phyloP scores from a whole-genome alignment of 2,113 vertebrate species.

The Campylomormyrus numenius region DNA sequence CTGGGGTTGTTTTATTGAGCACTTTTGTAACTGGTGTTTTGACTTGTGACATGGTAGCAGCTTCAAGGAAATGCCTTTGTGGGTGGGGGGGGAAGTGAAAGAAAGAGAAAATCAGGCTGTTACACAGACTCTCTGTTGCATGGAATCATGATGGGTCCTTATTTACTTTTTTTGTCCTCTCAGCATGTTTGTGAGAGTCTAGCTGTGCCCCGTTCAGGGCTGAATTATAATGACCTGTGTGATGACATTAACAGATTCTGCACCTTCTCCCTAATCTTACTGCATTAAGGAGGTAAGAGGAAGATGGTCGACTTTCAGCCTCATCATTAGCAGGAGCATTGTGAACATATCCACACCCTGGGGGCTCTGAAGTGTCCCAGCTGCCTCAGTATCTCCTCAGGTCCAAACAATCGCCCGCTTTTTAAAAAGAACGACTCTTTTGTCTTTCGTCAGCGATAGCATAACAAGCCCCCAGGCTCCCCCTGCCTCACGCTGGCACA shows the following conservation, averaged over 20 bases:
- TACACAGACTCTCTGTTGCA: not conserved
- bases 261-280: not conserved
- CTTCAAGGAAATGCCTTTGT: slow-evolving; percentile 26
- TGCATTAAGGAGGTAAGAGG: not conserved
- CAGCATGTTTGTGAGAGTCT: not conserved
- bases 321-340: not conserved
- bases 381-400: slow-evolving; percentile 22
- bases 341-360: slow-evolving; percentile 12
- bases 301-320: not conserved
- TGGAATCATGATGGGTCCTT: not conserved
- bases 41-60: slow-evolving; percentile 63
- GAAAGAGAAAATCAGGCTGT: not conserved
- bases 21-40: slow-evolving; percentile 58
- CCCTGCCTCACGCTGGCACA: not conserved
- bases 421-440: not conserved
- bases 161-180: not conserved
- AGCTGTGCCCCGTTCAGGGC: not conserved
- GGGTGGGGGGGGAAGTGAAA: not conserved
- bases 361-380: slow-evolving; percentile 4
- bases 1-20: slow-evolving; percentile 71
- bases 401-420: not conserved
- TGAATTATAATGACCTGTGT: not conserved
- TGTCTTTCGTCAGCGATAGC: not conserved
- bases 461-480: not conserved
- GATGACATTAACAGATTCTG: not conserved